A percentile compares a stretch with the other conserved stretches of the same genome.
phyloP scores from a whole-genome alignment of 2,113 vertebrate genomes.

The Bothrops jararaca region DNA sequence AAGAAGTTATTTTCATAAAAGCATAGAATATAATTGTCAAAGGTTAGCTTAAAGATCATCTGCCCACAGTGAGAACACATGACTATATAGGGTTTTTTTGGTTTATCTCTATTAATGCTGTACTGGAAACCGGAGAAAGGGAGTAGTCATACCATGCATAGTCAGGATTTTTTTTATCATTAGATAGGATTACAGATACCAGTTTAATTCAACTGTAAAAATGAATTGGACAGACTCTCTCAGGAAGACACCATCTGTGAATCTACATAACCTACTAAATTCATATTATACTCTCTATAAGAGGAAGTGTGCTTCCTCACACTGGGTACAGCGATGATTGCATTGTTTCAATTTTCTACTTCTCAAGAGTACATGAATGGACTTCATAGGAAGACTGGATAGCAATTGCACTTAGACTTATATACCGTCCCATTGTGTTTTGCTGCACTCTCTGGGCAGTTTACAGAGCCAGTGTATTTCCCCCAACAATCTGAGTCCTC shows the following conservation, averaged over 20 bases:
- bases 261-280: not conserved
- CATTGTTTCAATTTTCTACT: not conserved
- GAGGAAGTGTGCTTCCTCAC: not conserved
- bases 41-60: not conserved
- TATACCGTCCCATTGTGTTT: not conserved
- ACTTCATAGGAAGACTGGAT: not conserved
- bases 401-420: not conserved
- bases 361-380: not conserved
- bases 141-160: not conserved
- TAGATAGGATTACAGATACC: not conserved
- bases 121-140: not conserved
- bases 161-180: not conserved
- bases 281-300: not conserved
- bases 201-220: not conserved
- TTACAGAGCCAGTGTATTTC: not conserved
- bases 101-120: no score
- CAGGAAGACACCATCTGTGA: not conserved
- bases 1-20: not conserved
- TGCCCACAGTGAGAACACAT: no score
- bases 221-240: not conserved
- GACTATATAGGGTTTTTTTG: no score
- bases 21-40: not conserved
- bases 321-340: not conserved
- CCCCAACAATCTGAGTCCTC: not conserved
- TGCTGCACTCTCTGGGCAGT: not conserved